Conservation (phyloP, 1,140 invertebrate genomes). For the Pollicipes pollicipes region DNA sequence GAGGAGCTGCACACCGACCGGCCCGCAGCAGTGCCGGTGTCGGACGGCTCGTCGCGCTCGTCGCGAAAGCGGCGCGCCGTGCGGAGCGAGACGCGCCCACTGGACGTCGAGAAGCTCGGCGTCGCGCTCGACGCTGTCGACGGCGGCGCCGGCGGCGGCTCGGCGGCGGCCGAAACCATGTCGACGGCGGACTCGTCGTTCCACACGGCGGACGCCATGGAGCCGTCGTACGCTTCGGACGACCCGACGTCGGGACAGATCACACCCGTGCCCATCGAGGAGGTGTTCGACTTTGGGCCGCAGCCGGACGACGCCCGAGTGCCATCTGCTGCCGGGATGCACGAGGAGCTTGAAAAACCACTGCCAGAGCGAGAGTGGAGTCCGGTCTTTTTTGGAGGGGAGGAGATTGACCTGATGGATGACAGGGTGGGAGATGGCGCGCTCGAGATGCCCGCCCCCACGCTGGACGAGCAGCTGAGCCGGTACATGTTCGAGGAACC, state of each 20-base stretch:
- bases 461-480: background rate
- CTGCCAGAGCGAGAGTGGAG: background rate
- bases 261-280: background rate
- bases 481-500: background rate
- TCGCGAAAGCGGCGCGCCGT: background rate
- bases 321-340: too few relatives aligned
- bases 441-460: background rate
- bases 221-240: background rate
- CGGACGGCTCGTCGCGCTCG: background rate
- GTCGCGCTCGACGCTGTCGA: background rate
- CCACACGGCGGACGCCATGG: background rate
- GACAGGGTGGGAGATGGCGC: background rate
- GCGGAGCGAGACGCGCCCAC: background rate
- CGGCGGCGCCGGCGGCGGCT: too few relatives aligned
- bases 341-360: background rate
- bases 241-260: background rate
- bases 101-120: background rate
- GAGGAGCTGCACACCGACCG: slow-evolving; percentile 49
- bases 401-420: background rate
- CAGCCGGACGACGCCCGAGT: background rate
- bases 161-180: background rate
- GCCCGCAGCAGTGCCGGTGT: background rate
- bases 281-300: background rate
- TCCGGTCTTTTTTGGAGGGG: background rate
- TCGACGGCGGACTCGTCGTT: background rate